Conservation (phyloP, 2,113 vertebrate genomes). For the Boleophthalmus pectinirostris region DNA sequence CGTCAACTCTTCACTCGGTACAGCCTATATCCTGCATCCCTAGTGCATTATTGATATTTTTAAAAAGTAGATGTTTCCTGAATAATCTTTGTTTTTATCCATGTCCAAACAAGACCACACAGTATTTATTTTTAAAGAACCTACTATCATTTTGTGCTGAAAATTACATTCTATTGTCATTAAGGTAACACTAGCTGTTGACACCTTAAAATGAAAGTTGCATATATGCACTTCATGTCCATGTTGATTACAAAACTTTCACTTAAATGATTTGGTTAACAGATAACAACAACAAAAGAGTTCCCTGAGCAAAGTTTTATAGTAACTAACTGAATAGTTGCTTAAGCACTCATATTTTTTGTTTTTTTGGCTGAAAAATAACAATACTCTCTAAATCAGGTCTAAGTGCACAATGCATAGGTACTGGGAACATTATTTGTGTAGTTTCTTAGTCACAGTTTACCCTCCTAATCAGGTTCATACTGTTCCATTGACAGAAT, state of each 20-base stretch:
- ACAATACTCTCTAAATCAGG: neutral
- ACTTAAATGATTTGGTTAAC: neutral
- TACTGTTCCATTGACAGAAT: constrained; percentile 3
- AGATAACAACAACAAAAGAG: neutral
- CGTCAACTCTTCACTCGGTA: too few species aligned
- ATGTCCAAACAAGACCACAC: too few species aligned
- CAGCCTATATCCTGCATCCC: too few species aligned
- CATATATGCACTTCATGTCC: too few species aligned
- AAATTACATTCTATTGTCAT: too few species aligned
- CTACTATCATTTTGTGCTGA: too few species aligned
- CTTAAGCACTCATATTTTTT: neutral
- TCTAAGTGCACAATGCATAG: neutral
- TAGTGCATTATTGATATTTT: too few species aligned
- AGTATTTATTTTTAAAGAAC: too few species aligned
- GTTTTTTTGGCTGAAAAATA: neutral
- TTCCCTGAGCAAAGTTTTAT: neutral
- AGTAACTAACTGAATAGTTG: neutral
- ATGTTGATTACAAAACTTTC: neutral
- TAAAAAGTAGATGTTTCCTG: too few species aligned
- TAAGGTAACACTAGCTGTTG: neutral
- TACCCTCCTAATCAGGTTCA: constrained; percentile 4
- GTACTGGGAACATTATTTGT: neutral
- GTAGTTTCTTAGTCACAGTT: neutral
- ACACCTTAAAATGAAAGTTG: neutral
- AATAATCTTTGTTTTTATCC: too few species aligned